Base-by-base conservation (phyloP, 2,797 vertebrate genomes). In the Mastacembelus armatus region DNA sequence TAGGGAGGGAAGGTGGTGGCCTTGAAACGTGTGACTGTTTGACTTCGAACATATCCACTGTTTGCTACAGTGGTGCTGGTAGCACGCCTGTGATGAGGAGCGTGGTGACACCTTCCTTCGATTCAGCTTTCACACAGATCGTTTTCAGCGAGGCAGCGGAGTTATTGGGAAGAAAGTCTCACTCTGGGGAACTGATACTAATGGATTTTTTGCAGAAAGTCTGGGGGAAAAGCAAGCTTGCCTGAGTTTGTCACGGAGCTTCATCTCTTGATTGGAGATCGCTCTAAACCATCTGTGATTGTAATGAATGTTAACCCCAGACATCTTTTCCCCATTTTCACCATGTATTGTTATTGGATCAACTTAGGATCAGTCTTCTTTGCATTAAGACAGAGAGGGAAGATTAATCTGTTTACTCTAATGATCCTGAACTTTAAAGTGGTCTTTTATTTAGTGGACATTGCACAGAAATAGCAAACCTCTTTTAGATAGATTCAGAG, bases 201-300 rank as follows among this genome's bases (percentile, higher is more conserved):
- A 42, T 60, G 1, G 6, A 11, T 66, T 78, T 51, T 45, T 59
- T 36, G n/a, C 14, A 10, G 29, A 47, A 32, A 39, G 24, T 64
- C 45, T 56, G 4, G 5, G 2, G 22, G 6, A 50, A 29, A 54
- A 33, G 42, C 1, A 2, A 18, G 4, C 10, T 52, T 29, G 7
- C 21, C 54, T 30, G 19, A 27, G 43, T 16, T 52, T 32, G 24
- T 24, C 19, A 3, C 12, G 19, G 48, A 21, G 14, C 22, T n/a
- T n/a, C n/a, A n/a, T n/a, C 44, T 35, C 5, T 10, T 35, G 42
- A 50, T 39, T 36, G 38, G 12, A 48, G 9, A 7, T 10, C 4
- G 15, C 7, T 29, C 16, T n/a, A n/a, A n/a, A n/a, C n/a, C n/a
- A 27, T 18, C 22, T 10, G 7, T n/a, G n/a, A n/a, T n/a, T n/a